Percentiles rank a stretch among this genome's conserved stretches.
phyloP scores from a whole-genome alignment of 2,113 vertebrate species.

The Pygoscelis adeliae region DNA sequence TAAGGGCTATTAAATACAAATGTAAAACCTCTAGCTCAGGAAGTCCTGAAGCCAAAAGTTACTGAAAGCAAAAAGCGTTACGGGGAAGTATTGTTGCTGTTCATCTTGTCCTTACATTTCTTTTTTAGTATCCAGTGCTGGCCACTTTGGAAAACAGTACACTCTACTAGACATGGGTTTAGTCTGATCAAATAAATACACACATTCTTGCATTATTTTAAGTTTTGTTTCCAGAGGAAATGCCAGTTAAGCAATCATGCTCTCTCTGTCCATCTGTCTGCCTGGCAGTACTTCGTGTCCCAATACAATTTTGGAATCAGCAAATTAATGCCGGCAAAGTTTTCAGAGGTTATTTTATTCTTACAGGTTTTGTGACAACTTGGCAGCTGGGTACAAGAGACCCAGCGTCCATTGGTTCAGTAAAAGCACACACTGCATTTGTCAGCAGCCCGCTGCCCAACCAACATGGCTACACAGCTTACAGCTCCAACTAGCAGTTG shows the following conservation, averaged over 20 bases:
- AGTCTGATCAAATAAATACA: background rate
- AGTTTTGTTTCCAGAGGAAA: background rate
- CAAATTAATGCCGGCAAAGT: background rate
- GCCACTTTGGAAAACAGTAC: background rate
- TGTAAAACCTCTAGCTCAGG: background rate
- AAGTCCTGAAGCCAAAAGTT: background rate
- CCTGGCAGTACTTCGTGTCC: background rate
- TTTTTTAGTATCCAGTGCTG: background rate
- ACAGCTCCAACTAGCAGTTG: background rate
- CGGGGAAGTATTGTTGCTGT: background rate
- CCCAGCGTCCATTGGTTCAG: accelerated
- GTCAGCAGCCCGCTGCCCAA: background rate
- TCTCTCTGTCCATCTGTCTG: background rate
- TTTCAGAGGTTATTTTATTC: background rate
- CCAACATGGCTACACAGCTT: accelerated
- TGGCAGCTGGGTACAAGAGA: background rate
- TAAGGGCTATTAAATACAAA: background rate
- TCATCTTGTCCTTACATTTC: background rate
- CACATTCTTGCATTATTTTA: background rate
- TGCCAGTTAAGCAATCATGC: background rate
- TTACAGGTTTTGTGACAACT: background rate
- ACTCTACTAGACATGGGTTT: background rate
- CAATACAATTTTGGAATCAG: background rate
- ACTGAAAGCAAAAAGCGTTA: background rate
- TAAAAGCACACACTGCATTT: background rate